Base-by-base conservation (phyloP, 2,113 vertebrate genomes). In the Naja naja region DNA sequence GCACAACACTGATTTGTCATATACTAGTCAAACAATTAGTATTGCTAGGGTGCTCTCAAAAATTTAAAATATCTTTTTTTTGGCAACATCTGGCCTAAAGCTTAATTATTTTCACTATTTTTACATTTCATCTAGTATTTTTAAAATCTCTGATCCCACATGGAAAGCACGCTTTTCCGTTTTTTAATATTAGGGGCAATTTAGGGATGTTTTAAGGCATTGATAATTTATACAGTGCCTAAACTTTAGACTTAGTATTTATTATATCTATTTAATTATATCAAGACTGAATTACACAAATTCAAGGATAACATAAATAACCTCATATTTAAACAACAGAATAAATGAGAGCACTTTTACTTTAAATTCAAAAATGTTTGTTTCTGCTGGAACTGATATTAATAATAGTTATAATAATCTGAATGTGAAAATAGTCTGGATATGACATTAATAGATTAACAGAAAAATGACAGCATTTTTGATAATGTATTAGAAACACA, bases 111-210 rank as follows among this genome's bases (percentile, higher is more conserved):
- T 91, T 88, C 14, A 49, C 94, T 23, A 85, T 69, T 45, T 87
- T 64, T 89, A 93, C 90, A 43, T 34, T 93, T 89, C 43, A 20
- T 95, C 90, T 90, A 43, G 25, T 95, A 85, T 11, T 34, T 94
- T 30, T 23, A 0, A 92, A 12, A 7, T 88, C 58, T 0, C 0
- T 55, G 55, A 92, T 88, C 39, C 12, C 3, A 1, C 4, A 74
- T 93, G 92, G 27, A 23, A 89, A 4, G 55, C 16, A 54, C 55
- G 18, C 53, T 90, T 43, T 91, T 22, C 54, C 55, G 18, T 60
- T 91, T 47, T 92, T 22, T 69, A 6, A 34, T 25, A 69, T 9
- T 39, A 43, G 58, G 14, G 30, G 0, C 43, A 12, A 87, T 27
- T 69, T 92, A 88, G 90, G 30, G 49, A 0, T 14, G 16, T 0